These are phyloP conservation scores for Acrobasis repandana DNA, from an alignment of 2,888 invertebrate species.

Conservation along the genomic window DNA sequence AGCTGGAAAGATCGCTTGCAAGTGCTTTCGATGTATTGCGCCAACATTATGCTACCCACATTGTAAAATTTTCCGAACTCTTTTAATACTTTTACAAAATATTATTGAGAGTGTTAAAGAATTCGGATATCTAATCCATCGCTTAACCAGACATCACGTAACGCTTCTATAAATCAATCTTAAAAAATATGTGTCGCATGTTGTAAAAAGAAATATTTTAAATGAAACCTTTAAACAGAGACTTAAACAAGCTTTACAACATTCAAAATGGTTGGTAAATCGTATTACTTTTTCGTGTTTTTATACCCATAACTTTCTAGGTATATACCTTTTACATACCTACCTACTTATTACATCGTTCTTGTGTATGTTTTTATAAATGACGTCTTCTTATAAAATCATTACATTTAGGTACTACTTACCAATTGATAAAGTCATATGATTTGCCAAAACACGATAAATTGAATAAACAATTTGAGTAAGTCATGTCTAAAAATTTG, in stretches of 20 bases:
- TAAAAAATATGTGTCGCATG: conserved; percentile 61
- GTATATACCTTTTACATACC: too few species aligned
- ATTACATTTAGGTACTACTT: not conserved
- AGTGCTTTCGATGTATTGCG: not conserved
- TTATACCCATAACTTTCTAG: too few species aligned
- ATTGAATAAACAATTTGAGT: not conserved
- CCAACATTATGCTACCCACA: not conserved
- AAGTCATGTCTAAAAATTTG: not conserved
- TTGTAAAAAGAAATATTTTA: conserved; percentile 43
- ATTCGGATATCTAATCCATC: conserved; percentile 14
- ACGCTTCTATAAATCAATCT: conserved; percentile 46
- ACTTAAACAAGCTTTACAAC: conserved; percentile 42
- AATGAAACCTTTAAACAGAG: conserved; percentile 31
- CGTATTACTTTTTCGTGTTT: not conserved
- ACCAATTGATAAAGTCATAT: not conserved
- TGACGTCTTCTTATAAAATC: too few species aligned
- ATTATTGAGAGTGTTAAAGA: not conserved
- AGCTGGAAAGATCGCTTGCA: not conserved
- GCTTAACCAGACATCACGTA: conserved; percentile 41
- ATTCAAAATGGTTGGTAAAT: conserved; percentile 32
- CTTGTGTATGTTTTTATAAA: too few species aligned
- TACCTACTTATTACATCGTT: too few species aligned
- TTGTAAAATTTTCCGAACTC: not conserved
- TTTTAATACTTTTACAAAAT: conserved; percentile 4
- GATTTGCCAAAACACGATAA: not conserved